phyloP scores from a whole-genome alignment of 1,140 invertebrate species.

The Drosophila varians region DNA sequence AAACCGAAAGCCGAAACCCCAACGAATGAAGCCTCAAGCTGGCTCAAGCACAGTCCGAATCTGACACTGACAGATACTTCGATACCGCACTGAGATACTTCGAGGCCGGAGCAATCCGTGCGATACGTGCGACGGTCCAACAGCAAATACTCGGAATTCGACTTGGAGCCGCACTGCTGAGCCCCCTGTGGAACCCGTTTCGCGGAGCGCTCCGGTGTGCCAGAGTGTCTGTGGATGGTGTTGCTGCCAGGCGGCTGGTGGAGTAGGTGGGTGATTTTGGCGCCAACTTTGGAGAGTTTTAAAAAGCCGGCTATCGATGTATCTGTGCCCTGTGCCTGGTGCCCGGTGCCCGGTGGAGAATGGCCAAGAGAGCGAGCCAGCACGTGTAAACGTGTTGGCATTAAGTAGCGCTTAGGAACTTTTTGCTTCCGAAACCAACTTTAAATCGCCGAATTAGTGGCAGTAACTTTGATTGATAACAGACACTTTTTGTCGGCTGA shows the following conservation, averaged over 20 bases:
- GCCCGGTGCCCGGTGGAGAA: background rate
- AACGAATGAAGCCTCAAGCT: constrained; percentile 18
- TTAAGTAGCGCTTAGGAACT: constrained; percentile 2
- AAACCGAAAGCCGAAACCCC: constrained; percentile 15
- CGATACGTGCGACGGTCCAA: constrained; percentile 58
- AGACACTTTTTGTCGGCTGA: background rate
- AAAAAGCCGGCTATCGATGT: constrained; percentile 43
- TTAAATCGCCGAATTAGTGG: background rate
- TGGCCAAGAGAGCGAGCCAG: constrained; percentile 5
- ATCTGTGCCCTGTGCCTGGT: background rate
- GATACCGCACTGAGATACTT: background rate
- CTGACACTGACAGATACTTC: background rate
- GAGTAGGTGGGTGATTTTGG: constrained; percentile 47
- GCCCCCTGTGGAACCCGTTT: constrained; percentile 54
- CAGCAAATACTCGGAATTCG: constrained; percentile 57
- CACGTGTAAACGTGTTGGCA: constrained; percentile 1
- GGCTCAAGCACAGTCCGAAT: constrained; percentile 11
- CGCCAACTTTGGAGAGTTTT: constrained; percentile 67
- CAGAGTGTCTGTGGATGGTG: constrained; percentile 42
- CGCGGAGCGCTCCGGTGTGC: constrained; percentile 12
- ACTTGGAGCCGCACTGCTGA: constrained; percentile 44
- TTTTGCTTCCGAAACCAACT: background rate
- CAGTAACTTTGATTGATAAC: constrained; percentile 2
- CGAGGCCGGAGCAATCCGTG: constrained; percentile 49
- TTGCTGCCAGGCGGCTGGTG: constrained; percentile 8